Conservation (phyloP, 2,113 vertebrate genomes). For the Pantherophis guttatus region DNA sequence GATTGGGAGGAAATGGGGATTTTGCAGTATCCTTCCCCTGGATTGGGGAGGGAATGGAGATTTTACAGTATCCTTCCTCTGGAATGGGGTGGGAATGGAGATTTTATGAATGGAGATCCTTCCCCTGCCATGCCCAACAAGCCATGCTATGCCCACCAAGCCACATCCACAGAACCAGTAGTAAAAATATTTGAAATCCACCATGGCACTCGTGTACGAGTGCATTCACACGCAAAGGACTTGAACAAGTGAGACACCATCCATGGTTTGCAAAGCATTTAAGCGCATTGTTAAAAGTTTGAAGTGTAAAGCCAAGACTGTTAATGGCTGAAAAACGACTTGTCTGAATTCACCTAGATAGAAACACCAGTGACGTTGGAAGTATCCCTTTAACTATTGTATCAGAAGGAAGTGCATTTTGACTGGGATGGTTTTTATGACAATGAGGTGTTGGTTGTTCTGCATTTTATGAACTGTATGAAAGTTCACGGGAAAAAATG, state of each 20-base stretch:
- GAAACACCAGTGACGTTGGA: not conserved
- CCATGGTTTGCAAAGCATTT: conserved; percentile 49
- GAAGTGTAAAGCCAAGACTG: conserved; percentile 40
- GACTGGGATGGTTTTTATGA: not conserved
- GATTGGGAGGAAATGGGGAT: no score
- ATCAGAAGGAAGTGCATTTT: conserved; percentile 7
- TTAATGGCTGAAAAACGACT: conserved; percentile 12
- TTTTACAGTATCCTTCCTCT: no score
- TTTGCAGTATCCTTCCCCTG: no score
- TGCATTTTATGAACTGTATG: not conserved
- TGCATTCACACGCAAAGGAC: not conserved
- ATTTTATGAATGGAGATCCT: no score
- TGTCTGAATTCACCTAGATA: conserved; percentile 48
- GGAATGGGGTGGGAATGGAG: no score
- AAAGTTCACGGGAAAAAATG: not conserved
- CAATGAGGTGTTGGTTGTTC: not conserved
- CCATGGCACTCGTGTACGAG: not conserved
- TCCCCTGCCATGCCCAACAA: no score
- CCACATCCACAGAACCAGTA: no score
- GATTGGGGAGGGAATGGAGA: no score
- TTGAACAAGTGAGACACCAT: conserved; percentile 33
- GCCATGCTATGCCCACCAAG: no score
- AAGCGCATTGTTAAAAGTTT: conserved; percentile 48
- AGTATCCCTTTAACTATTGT: conserved; percentile 45
- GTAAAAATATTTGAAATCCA: no score